Evolutionary conservation across 2,888 invertebrate genomes (phyloP).

Genomic region (Meganola albula): DNA sequence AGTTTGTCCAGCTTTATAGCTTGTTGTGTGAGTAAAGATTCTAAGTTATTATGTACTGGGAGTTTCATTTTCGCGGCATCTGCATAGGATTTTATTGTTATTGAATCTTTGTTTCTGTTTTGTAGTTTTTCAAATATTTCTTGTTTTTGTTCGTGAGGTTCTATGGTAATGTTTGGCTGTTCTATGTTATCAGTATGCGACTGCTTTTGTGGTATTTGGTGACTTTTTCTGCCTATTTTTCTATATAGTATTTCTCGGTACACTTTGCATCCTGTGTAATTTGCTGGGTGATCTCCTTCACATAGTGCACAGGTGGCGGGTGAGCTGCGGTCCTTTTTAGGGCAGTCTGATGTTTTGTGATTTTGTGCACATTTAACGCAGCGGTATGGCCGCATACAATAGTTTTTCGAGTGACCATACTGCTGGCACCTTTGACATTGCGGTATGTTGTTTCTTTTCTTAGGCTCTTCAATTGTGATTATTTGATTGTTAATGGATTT

Average conservation of each 20-base stretch:
- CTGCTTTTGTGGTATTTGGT: not conserved
- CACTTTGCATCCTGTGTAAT: no score
- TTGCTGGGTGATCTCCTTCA: no score
- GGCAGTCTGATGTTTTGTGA: no score
- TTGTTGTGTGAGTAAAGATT: not conserved
- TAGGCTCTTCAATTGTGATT: constrained; percentile 5
- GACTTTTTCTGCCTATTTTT: not conserved
- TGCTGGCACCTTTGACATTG: constrained; percentile 6
- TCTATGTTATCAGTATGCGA: not conserved
- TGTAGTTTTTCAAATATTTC: not conserved
- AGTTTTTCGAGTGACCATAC: no score
- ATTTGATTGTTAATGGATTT: constrained; percentile 1
- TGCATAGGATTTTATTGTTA: constrained; percentile 1
- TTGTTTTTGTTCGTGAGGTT: not conserved
- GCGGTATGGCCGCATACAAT: no score
- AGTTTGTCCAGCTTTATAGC: constrained; percentile 6
- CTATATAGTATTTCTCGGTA: constrained; percentile 2
- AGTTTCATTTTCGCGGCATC: not conserved
- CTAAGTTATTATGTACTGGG: not conserved
- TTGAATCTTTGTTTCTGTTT: not conserved
- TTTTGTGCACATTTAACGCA: no score
- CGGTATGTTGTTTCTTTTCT: not conserved
- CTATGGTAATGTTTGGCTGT: not conserved
- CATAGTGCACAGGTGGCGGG: no score
- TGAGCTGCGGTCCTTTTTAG: no score